phyloP scores from a whole-genome alignment of 2,797 vertebrate genomes.

The Macropus fuliginosus region DNA sequence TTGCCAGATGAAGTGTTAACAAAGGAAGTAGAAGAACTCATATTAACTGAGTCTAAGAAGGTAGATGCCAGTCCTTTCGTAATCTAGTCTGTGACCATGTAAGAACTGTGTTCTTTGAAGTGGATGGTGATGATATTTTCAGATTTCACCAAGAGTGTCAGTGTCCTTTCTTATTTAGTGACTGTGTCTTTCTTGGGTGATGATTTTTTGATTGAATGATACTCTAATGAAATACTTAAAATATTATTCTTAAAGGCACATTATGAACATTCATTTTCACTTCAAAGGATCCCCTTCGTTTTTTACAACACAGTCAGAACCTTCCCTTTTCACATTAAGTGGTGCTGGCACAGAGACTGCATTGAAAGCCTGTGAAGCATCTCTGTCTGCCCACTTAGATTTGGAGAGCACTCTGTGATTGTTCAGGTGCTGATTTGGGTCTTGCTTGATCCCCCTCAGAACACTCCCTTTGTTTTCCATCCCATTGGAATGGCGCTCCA shows the following conservation, averaged over 20 bases:
- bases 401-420: background rate
- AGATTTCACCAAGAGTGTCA: background rate
- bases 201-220: background rate
- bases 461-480: background rate
- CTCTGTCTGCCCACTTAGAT: background rate
- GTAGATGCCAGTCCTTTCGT: constrained; percentile 80
- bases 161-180: background rate
- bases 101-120: background rate
- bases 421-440: background rate
- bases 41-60: constrained; percentile 96
- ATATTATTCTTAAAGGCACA: background rate
- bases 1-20: constrained; percentile 95
- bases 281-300: background rate
- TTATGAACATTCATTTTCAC: background rate
- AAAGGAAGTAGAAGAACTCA: constrained; percentile 96
- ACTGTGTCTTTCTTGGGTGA: background rate
- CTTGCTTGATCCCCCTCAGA: background rate
- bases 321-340: background rate
- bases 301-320: background rate
- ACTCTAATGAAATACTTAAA: background rate
- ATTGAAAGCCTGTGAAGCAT: background rate
- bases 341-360: background rate
- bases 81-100: background rate
- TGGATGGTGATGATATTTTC: background rate
- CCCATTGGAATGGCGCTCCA: background rate